A percentile compares a stretch with the other conserved stretches of the same genome.
These are phyloP conservation scores for Acinonyx jubatus DNA, from an alignment of 2,113 vertebrate species.

Conservation along the genomic window DNA sequence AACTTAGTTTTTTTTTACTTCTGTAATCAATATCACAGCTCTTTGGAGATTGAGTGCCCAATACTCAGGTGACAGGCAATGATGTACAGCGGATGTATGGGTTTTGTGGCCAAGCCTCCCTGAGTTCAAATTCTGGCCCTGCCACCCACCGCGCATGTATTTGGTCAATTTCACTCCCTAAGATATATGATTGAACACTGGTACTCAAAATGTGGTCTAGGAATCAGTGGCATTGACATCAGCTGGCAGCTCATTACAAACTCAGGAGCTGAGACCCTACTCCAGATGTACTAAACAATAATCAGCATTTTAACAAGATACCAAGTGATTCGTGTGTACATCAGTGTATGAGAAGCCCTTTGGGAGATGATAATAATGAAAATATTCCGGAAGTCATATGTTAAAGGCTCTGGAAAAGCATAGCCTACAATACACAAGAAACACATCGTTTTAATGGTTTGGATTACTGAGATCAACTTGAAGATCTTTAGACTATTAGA, in stretches of 20 bases:
- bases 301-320: background rate
- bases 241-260: background rate
- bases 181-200: background rate
- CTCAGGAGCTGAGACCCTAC: background rate
- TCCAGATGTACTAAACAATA: background rate
- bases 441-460: background rate
- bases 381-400: background rate
- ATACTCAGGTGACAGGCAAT: background rate
- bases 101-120: background rate
- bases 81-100: fast-evolving
- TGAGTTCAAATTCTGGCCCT: background rate
- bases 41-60: background rate
- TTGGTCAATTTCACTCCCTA: background rate
- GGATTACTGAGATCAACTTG: background rate
- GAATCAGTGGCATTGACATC: fast-evolving
- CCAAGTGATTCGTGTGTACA: background rate
- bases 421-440: background rate
- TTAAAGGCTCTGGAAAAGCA: background rate
- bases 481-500: background rate
- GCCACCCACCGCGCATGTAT: no score
- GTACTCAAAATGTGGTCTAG: background rate
- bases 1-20: background rate
- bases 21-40: background rate
- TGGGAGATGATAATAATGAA: background rate
- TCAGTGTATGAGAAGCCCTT: background rate